Base-by-base conservation (phyloP, 2,888 invertebrate species). In the Augochlorella aurata region DNA sequence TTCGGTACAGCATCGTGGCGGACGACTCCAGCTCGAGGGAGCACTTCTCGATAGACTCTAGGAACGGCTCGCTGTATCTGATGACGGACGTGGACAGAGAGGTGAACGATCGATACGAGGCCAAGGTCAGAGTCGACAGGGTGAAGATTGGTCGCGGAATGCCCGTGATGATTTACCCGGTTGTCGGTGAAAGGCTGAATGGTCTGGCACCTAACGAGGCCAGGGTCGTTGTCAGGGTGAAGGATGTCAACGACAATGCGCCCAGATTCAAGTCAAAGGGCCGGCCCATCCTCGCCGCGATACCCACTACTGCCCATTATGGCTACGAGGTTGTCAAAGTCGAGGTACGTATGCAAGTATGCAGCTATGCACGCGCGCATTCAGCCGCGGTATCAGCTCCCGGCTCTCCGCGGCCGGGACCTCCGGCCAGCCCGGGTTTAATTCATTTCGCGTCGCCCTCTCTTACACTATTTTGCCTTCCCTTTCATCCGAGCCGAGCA, bases 191-290 rank as follows among this genome's bases (percentile, higher is more conserved):
- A 77, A 95, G 96, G 71, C 93, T 97, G 29, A 96, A 96, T 85
- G 97, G 96, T 69, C 94, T 97, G 87, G 95, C 94, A 74, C 91
- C 94, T 65, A 97, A 96, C 91, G 98, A 98, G 92, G 97, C 97
- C 2, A 96, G 97, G 92, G 95, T 98, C 1, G 95, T 97, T 1
- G 95, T 98, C 0, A 95, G 96, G 88, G 96, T 98, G 76, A 95
- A 95, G 68, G 98, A 98, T 92, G 96, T 96, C 0, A 98, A 98
- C 90, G 98, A 98, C 91, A 97, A 98, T 92, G 94, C 96, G 3
- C 98, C 98, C 0, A 96, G 95, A 89, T 98, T 98, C 91, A 95
- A 95, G 3, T 95, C 96, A 61, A 96, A 95, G 77, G 97, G 97
- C 4, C 94, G 96, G 50, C 97, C 98, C 0, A 95, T 97, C 85